Conservation (phyloP, 2,113 vertebrate species). For the Acanthisitta chloris region DNA sequence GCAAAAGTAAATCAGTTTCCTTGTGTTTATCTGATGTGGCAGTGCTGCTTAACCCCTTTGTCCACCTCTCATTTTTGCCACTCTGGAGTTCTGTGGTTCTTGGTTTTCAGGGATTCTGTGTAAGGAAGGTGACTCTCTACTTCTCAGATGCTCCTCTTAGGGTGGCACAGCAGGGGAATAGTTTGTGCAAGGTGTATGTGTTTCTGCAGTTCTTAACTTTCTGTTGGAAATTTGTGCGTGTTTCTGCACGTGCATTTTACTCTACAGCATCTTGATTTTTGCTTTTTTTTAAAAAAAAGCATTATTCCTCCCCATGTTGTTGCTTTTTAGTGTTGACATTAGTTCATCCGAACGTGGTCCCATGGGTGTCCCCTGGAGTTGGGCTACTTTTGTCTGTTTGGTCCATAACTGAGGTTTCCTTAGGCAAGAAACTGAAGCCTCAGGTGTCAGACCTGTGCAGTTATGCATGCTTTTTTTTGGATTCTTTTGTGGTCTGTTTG, state of each 20-base stretch:
- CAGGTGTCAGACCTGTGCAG: not conserved
- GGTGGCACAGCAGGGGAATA: not conserved
- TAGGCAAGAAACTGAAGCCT: not conserved
- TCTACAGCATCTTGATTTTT: not conserved
- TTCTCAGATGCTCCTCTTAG: not conserved
- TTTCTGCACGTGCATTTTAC: not conserved
- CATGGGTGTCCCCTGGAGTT: not conserved
- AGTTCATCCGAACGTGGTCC: not conserved
- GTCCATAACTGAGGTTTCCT: not conserved
- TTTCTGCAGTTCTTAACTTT: not conserved
- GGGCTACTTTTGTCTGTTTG: not conserved
- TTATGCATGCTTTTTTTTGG: not conserved
- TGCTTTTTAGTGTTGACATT: not conserved
- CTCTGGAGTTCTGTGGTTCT: not conserved
- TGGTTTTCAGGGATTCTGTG: not conserved
- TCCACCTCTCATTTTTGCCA: not conserved
- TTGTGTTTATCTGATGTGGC: not conserved
- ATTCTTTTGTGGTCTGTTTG: not conserved
- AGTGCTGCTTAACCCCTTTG: not conserved
- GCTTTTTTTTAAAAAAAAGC: too few relatives aligned
- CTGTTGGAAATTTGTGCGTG: not conserved
- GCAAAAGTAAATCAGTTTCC: not conserved
- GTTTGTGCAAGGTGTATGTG: not conserved
- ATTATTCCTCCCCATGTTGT: rapidly evolving
- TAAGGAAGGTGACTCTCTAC: not conserved